Base-by-base conservation (phyloP, 2,888 invertebrate species). In the Zonitis immaculata region DNA sequence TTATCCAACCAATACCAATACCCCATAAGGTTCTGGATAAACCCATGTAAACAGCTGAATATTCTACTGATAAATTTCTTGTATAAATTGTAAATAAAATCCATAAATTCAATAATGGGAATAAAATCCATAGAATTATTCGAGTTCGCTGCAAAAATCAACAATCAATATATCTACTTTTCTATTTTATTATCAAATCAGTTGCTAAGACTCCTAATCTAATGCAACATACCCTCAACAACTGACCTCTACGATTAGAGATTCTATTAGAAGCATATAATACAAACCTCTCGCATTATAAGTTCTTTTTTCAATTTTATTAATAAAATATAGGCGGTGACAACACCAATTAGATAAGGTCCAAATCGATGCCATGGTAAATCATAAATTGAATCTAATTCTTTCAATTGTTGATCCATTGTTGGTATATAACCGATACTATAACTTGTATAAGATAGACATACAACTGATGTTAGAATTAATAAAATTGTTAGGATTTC, bases 1-100 rank as follows among this genome's bases (percentile, higher is more conserved):
- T 70, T 59, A 82, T 67, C 83, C 83, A 84, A 32, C 79, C 78
- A 5, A 83, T 66, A 4, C 81, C 78, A 18, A 80, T 52, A 2
- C 79, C 80, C 78, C 83, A 83, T 14, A 76, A 67, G 1, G 80
- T 73, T 42, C 82, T 76, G 3, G 80, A 78, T 6, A 80, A 52
- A 0, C 78, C 78, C 35, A 79, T 77, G 51, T 83, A 76, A 8
- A 80, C 56, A 0, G 80, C 77, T 6, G 80, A 75, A 35, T 74
- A 59, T 7, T 78, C 51, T 0, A 78, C 68, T 0, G 80, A 73
- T 57, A 82, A 65, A 51, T 78, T 73, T 25, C 77, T 72, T 2
- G 76, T 68, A 30, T 66, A 72, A 1, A 77, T 54, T 1, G 76
- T 75, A 57, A 79, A 79, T 14, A 80, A 69, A 30, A 77, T 73